Base-by-base conservation (phyloP, 2,113 vertebrate genomes). In the Calidris pugnax region DNA sequence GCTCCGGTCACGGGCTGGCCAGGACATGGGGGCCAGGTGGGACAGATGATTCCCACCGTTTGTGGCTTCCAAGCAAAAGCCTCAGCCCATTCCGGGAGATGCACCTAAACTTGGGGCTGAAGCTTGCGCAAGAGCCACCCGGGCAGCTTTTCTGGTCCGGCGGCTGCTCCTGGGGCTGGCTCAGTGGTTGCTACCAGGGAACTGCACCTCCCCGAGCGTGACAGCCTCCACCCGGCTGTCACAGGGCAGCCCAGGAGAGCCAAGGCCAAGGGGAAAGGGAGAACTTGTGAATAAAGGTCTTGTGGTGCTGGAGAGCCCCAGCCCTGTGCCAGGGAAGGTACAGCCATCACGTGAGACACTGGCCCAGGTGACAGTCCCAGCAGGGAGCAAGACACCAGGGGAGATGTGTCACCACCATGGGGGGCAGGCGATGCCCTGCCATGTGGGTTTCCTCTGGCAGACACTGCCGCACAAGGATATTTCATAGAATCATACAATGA, bases 181-280 rank as follows among this genome's bases (percentile, higher is more conserved):
- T 53, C 51, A 27, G 51, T 14, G 14, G 43, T 39, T 24, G n/a
- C 30, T 20, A 11, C 1, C 3, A 18, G 23, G 30, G 64, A 47
- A n/a, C 33, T 5, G 28, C 28, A 27, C 62, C 32, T 35, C 48
- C 3, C 0, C 6, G 1, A n/a, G 41, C 0, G 2, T 2, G 2
- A 9, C 35, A 13, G 51, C 35, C 37, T 30, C 33, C 39, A 35
- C 20, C 8, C 5, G 2, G 5, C 48, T 69, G 43, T 27, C 43
- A 28, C 28, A 48, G 12, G 15, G 7, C 32, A 57, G 50, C n/a
- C 22, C 4, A 16, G 27, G 53, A 43, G 15, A 66, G 7, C 32
- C 0, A 2, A 21, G 62, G 35, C 19, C 1, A 1, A 37, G 50
- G 17, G 50, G 10, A 59, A 20, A 6, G 21, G 84, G 9, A 57